Conservation (phyloP, 2,888 invertebrate species). For the Cosmorhoe ocellata region DNA sequence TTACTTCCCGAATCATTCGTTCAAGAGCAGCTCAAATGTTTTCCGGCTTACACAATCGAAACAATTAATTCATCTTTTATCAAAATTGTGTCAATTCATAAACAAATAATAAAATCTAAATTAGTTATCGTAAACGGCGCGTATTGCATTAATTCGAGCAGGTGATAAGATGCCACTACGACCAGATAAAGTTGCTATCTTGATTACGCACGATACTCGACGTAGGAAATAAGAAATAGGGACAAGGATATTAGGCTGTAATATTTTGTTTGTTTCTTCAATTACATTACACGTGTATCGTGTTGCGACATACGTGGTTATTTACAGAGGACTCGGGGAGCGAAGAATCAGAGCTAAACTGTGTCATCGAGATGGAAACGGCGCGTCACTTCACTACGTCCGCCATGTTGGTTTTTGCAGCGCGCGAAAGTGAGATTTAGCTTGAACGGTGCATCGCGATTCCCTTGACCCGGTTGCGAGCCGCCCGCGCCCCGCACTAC, state of each 20-base stretch:
- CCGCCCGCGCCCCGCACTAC: slow-evolving; percentile 53
- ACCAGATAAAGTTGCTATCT: slow-evolving; percentile 68
- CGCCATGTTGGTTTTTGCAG: slow-evolving; percentile 73
- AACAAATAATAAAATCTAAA: slow-evolving; percentile 53
- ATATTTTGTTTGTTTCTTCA: slow-evolving; percentile 67
- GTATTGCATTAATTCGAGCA: slow-evolving; percentile 65
- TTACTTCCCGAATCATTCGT: slow-evolving; percentile 21
- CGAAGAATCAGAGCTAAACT: slow-evolving; percentile 36
- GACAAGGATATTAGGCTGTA: slow-evolving; percentile 70
- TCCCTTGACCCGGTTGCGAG: slow-evolving; percentile 78
- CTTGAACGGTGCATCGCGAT: slow-evolving; percentile 79
- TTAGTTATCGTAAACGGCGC: slow-evolving; percentile 51
- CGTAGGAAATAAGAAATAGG: slow-evolving; percentile 77
- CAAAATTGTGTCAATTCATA: slow-evolving; percentile 52
- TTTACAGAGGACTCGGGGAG: slow-evolving; percentile 26
- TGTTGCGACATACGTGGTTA: slow-evolving; percentile 59
- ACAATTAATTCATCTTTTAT: slow-evolving; percentile 32
- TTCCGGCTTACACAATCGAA: slow-evolving; percentile 22
- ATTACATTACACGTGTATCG: slow-evolving; percentile 67
- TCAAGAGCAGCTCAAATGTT: slow-evolving; percentile 17
- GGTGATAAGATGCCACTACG: slow-evolving; percentile 68
- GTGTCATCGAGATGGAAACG: slow-evolving; percentile 67
- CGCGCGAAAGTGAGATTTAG: slow-evolving; percentile 82
- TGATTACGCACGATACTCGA: slow-evolving; percentile 65
- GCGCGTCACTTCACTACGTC: slow-evolving; percentile 67